These are phyloP conservation scores for Drosophila mayri DNA, from an alignment of 1,140 invertebrate species.

Conservation along the genomic window DNA sequence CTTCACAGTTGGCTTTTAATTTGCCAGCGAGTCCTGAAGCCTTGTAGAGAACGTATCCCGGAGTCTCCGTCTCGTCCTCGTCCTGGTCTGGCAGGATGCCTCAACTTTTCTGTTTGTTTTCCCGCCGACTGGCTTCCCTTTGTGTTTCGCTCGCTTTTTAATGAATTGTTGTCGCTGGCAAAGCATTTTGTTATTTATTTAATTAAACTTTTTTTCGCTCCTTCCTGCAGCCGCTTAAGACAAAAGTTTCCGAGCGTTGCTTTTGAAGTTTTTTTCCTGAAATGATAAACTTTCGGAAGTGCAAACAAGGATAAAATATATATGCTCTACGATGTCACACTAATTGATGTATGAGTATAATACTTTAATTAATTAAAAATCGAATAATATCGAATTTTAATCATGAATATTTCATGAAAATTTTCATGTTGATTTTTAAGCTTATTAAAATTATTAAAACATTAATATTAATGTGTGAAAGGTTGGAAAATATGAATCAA, in stretches of 20 bases:
- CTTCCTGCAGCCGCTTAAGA: constrained; percentile 43
- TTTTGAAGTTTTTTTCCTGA: constrained; percentile 62
- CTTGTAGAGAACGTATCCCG: constrained; percentile 52
- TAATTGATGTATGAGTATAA: neutral
- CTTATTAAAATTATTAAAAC: neutral
- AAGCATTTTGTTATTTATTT: constrained; percentile 82
- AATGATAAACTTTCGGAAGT: constrained; percentile 59
- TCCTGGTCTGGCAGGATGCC: constrained; percentile 40
- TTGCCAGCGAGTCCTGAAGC: constrained; percentile 60
- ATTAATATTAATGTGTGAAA: neutral
- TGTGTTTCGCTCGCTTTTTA: constrained; percentile 44
- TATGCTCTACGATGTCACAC: constrained; percentile 6
- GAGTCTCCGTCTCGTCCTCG: constrained; percentile 10
- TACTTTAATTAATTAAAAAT: neutral
- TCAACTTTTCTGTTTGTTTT: constrained; percentile 69
- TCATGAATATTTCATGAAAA: neutral
- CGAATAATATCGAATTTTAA: neutral
- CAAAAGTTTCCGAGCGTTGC: constrained; percentile 54
- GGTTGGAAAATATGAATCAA: neutral
- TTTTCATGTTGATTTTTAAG: neutral
- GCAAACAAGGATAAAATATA: constrained; percentile 8
- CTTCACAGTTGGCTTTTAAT: constrained; percentile 72
- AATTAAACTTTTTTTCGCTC: constrained; percentile 67
- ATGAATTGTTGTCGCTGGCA: constrained; percentile 67
- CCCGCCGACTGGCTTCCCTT: constrained; percentile 40